Percentiles rank a stretch among this genome's conserved stretches.
phyloP scores from a whole-genome alignment of 2,888 invertebrate genomes.

The Cylindroiulus punctatus region DNA sequence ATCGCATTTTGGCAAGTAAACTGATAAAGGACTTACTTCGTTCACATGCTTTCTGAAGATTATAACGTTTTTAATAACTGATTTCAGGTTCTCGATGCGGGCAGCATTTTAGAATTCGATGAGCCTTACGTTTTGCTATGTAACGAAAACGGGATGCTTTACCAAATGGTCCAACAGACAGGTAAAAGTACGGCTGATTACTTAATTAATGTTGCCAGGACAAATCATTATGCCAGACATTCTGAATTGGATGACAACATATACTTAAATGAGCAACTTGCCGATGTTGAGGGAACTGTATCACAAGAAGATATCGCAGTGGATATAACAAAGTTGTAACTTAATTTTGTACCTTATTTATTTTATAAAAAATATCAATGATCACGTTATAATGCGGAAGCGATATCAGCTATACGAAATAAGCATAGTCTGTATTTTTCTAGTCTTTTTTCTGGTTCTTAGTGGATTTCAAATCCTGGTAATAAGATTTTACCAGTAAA shows the following conservation, averaged over 20 bases:
- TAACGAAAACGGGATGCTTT: slow-evolving; percentile 13
- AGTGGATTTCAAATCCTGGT: neutral
- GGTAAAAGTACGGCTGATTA: slow-evolving; percentile 47
- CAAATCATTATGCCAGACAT: slow-evolving; percentile 7
- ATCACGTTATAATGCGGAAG: neutral
- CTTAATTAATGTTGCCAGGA: neutral
- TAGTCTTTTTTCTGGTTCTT: neutral
- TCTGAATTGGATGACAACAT: neutral
- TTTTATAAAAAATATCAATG: neutral
- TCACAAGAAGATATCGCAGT: neutral
- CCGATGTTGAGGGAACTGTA: neutral
- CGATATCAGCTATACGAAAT: neutral
- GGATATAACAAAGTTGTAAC: slow-evolving; percentile 20
- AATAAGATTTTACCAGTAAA: neutral
- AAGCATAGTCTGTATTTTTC: neutral
- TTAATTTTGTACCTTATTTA: neutral
- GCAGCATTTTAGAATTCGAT: slow-evolving; percentile 35
- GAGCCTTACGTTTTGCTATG: slow-evolving; percentile 35
- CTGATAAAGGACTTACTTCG: neutral
- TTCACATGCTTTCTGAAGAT: neutral
- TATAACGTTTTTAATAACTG: neutral
- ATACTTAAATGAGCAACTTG: neutral
- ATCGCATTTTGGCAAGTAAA: slow-evolving; percentile 47
- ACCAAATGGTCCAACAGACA: slow-evolving; percentile 37
- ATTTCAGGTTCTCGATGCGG: slow-evolving; percentile 41